phyloP scores from a whole-genome alignment of 2,113 vertebrate species.

The Heptranchias perlo region DNA sequence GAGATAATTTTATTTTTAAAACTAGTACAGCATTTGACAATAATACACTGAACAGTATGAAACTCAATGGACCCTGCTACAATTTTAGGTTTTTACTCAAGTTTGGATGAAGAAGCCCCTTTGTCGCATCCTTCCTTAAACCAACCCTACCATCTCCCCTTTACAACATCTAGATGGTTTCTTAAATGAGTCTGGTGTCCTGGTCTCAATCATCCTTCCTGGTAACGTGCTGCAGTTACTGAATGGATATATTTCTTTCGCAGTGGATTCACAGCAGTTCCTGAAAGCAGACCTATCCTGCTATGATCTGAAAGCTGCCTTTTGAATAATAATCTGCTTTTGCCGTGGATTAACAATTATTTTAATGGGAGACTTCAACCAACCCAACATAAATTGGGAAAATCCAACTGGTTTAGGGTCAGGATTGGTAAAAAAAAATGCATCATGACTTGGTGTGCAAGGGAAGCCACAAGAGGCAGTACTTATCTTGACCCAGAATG shows the following conservation, averaged over 20 bases:
- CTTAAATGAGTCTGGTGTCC: not conserved
- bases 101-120: not conserved
- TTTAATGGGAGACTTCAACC: not conserved
- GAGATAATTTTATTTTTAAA: not conserved
- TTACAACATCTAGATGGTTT: not conserved
- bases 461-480: no score
- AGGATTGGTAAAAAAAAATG: no score
- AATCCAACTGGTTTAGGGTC: no score
- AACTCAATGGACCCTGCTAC: not conserved
- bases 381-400: not conserved
- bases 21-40: not conserved
- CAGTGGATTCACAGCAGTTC: not conserved
- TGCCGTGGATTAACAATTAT: not conserved
- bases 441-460: no score
- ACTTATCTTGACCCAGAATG: no score
- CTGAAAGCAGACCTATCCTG: not conserved
- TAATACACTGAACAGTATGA: not conserved
- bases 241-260: not conserved
- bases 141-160: not conserved
- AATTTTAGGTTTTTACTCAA: not conserved
- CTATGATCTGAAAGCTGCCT: not conserved
- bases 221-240: no score
- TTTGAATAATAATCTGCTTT: not conserved
- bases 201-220: no score
- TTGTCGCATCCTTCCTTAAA: not conserved